Evolutionary conservation across 2,113 vertebrate genomes (phyloP).

Genomic region (Chunga burmeisteri): DNA sequence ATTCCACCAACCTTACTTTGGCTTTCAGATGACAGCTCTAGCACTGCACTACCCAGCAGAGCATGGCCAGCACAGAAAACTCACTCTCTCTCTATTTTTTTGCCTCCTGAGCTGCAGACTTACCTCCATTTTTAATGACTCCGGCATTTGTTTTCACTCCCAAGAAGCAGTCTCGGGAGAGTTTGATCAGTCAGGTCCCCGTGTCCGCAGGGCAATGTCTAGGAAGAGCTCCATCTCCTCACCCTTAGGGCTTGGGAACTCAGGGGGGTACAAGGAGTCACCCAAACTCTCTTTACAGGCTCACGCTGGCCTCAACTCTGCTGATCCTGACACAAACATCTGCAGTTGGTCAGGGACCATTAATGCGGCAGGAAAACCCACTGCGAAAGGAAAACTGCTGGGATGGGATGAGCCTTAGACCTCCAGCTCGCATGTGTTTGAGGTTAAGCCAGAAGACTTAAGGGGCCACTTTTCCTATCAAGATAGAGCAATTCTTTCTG

Average conservation of each 20-base stretch:
- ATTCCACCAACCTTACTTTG: not conserved
- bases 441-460: not conserved
- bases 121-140: not conserved
- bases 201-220: rapidly evolving
- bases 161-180: rapidly evolving
- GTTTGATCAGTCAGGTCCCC: not conserved
- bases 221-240: not conserved
- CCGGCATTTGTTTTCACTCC: not conserved
- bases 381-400: not conserved
- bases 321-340: not conserved
- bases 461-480: not conserved
- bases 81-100: not conserved
- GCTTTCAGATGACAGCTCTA: not conserved
- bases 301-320: rapidly evolving
- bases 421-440: rapidly evolving
- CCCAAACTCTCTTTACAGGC: not conserved
- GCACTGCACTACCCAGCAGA: not conserved
- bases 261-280: not conserved
- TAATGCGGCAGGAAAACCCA: not conserved
- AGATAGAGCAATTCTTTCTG: not conserved
- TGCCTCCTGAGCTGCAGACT: not conserved
- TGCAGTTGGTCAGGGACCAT: not conserved
- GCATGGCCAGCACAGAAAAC: not conserved
- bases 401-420: not conserved
- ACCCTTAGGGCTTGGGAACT: not conserved